Base-by-base conservation (phyloP, 2,888 invertebrate species). In the Temnothorax ravouxi region DNA sequence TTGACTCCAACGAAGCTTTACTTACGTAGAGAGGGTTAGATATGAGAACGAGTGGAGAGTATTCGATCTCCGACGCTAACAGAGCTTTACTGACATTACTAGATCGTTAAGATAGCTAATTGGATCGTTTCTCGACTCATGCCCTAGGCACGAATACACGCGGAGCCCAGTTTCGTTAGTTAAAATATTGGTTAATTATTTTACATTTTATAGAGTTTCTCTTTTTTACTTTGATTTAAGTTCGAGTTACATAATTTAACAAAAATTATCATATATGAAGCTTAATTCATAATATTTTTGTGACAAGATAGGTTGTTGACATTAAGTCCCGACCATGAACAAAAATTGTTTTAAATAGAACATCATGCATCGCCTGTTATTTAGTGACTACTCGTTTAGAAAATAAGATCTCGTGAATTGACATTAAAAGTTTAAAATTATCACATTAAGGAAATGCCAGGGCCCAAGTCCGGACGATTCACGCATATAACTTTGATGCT, bases 41-140 rank as follows among this genome's bases (percentile, higher is more conserved):
- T 34, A 44, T 13, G 72, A 13, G 25, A 59, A 69, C 47, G 25
- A 76, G 8, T 13, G 34, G 11, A 21, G 62, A 34, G 34, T 72
- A 59, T 79, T 71, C 80, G 85, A 77, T 81, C 84, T 62, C 67
- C 87, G 44, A 61, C 74, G 82, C 79, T 85, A 75, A 87, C 64
- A 87, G 87, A 89, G 91, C 88, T 91, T 91, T 89, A 92, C 84
- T 90, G 91, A 91, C 87, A 92, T 92, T 92, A 92, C 84, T 91
- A 91, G 92, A 79, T 86, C 84, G 67, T 89, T 91, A 90, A 91
- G 91, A 38, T 92, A 90, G 88, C 62, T 81, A 90, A 89, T 90
- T 89, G 77, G 81, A 86, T 85, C 86, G 84, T 85, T 59, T 77
- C 25, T 56, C 75, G 87, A 85, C 41, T 50, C 59, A 64, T 62